Evolutionary conservation across 2,113 vertebrate genomes (phyloP).

Genomic region (Petaurus breviceps): DNA sequence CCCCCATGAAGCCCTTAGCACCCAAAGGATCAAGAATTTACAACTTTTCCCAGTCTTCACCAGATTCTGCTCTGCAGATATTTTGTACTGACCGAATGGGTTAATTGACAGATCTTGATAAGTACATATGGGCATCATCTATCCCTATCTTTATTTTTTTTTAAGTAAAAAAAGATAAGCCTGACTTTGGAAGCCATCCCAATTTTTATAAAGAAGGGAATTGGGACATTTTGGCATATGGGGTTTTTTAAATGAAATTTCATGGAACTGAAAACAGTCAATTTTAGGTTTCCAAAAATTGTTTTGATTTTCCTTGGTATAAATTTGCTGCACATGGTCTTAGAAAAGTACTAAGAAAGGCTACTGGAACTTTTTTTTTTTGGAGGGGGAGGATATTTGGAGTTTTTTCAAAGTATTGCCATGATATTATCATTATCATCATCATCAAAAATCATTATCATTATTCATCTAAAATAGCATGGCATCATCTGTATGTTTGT

Average conservation of each 20-base stretch:
- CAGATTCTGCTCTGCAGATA: conserved; percentile 53
- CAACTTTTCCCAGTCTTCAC: conserved; percentile 34
- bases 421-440: not conserved
- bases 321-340: conserved; percentile 82
- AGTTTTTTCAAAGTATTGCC: not conserved
- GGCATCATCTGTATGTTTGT: not conserved
- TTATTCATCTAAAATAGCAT: not conserved
- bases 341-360: conserved; percentile 79
- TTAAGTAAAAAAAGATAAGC: conserved; percentile 75
- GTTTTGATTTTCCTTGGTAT: conserved; percentile 83
- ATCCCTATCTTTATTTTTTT: conserved; percentile 66
- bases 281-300: conserved; percentile 84
- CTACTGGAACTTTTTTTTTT: conserved; percentile 60
- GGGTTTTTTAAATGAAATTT: conserved; percentile 83
- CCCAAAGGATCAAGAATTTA: not conserved
- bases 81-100: conserved; percentile 67
- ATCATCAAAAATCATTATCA: not conserved
- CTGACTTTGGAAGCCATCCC: conserved; percentile 81
- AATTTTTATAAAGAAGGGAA: conserved; percentile 83
- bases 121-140: conserved; percentile 78
- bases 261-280: conserved; percentile 83
- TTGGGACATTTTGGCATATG: conserved; percentile 83
- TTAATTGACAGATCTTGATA: conserved; percentile 79
- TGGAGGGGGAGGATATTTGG: not conserved
- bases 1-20: not conserved